phyloP scores from a whole-genome alignment of 2,888 invertebrate genomes.

The Endomychus coccineus region DNA sequence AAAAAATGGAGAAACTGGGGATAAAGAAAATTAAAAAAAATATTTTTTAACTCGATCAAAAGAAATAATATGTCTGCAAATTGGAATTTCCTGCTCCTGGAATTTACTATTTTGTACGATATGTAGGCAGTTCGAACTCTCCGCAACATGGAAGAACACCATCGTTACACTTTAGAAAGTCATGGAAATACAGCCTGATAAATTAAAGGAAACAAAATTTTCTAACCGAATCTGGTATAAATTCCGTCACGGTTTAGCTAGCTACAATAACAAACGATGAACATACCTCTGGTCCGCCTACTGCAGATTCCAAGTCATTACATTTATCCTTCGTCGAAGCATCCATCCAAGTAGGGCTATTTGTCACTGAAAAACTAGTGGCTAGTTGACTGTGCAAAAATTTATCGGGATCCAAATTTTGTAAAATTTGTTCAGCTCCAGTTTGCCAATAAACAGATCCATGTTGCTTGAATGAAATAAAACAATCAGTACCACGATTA shows the following conservation, averaged over 20 bases:
- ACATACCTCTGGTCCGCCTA: constrained; percentile 65
- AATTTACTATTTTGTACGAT: too few species aligned
- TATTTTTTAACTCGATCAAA: not conserved
- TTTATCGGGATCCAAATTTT: constrained; percentile 60
- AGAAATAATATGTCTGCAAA: not conserved
- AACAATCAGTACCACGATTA: too few species aligned
- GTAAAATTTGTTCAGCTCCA: constrained; percentile 60
- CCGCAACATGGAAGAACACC: too few species aligned
- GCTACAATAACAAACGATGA: too few species aligned
- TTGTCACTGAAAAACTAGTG: constrained; percentile 65
- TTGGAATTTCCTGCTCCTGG: constrained; percentile 1
- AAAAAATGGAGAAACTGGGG: too few species aligned
- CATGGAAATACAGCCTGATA: too few species aligned
- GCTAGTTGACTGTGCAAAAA: constrained; percentile 79
- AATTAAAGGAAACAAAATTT: too few species aligned
- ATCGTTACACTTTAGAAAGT: too few species aligned
- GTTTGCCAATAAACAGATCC: constrained; percentile 93
- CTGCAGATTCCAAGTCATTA: constrained; percentile 65
- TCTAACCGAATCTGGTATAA: too few species aligned
- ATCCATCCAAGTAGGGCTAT: constrained; percentile 97
- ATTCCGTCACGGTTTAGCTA: not conserved
- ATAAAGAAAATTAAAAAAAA: not conserved
- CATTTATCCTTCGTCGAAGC: constrained; percentile 74
- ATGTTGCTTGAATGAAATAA: constrained; percentile 80
- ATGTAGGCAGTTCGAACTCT: too few species aligned